A percentile compares a stretch with the other conserved stretches of the same genome.
phyloP scores from a whole-genome alignment of 35 echinoderm and acorn worm genomes.

The Hemicentrotus pulcherrimus region DNA sequence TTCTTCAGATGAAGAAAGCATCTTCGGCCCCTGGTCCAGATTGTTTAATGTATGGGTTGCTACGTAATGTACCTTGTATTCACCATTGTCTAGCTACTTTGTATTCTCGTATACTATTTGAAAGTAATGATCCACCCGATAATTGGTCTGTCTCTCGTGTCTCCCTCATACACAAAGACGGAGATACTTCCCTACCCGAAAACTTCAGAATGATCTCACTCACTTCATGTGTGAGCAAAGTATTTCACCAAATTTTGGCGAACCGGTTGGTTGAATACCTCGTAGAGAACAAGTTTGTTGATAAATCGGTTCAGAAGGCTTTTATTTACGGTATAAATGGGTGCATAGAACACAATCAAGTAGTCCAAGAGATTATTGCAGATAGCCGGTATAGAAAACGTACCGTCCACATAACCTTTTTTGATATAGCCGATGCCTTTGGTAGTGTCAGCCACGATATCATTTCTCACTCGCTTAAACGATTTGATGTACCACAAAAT shows the following conservation, averaged over 20 bases:
- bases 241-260: slow-evolving; percentile 46
- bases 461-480: too few relatives aligned
- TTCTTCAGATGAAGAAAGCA: too few relatives aligned
- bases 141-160: background rate
- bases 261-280: slow-evolving; percentile 30
- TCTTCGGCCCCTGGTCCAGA: too few relatives aligned
- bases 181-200: slow-evolving; percentile 2
- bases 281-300: slow-evolving; percentile 21
- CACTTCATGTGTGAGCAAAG: slow-evolving; percentile 48
- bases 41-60: background rate
- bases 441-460: too few relatives aligned
- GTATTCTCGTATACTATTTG: background rate
- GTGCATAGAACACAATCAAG: slow-evolving; percentile 50
- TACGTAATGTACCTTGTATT: background rate
- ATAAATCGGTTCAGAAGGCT: slow-evolving; percentile 33
- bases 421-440: slow-evolving; percentile 56
- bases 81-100: too few relatives aligned
- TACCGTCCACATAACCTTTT: slow-evolving; percentile 40
- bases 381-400: background rate
- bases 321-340: slow-evolving; percentile 40
- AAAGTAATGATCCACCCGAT: too few relatives aligned
- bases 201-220: slow-evolving; percentile 56
- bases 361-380: background rate
- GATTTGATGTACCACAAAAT: too few relatives aligned
- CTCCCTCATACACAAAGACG: background rate